These are phyloP conservation scores for Dynastes hyllus DNA, from an alignment of 2,888 invertebrate species.

Conservation along the genomic window DNA sequence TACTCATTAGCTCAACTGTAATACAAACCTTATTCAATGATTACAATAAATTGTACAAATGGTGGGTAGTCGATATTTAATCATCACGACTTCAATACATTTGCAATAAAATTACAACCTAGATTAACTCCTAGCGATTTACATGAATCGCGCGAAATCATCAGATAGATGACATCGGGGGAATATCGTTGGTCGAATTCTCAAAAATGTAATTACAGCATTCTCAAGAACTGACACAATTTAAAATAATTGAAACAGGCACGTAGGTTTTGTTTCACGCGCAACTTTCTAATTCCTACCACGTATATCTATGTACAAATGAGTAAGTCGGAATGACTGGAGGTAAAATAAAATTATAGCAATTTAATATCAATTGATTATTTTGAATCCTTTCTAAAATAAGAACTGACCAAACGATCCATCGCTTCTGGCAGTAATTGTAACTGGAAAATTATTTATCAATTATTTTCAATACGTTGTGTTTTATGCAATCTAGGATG, in stretches of 20 bases:
- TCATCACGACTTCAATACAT: neutral
- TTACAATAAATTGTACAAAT: neutral
- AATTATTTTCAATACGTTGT: constrained; percentile 12
- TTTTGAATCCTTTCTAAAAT: constrained; percentile 46
- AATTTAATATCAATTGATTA: constrained; percentile 43
- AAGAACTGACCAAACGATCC: constrained; percentile 35
- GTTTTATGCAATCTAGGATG: constrained; percentile 36
- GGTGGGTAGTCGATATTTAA: neutral
- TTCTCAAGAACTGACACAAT: constrained; percentile 10
- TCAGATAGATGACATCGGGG: neutral
- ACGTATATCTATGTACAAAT: constrained; percentile 6
- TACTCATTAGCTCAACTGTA: neutral
- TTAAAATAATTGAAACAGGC: constrained; percentile 17
- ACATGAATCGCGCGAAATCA: neutral
- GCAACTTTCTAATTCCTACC: constrained; percentile 40
- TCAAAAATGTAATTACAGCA: constrained; percentile 34
- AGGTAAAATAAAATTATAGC: constrained; percentile 46
- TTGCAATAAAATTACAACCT: neutral
- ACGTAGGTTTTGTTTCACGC: constrained; percentile 28
- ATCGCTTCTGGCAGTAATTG: constrained; percentile 30
- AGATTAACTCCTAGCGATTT: neutral
- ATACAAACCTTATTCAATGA: neutral
- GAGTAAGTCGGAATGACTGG: constrained; percentile 20
- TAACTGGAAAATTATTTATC: constrained; percentile 44
- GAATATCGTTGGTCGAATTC: constrained; percentile 22